Evolutionary conservation across 2,113 vertebrate species (phyloP).

Genomic region (Nothoprocta pentlandii): DNA sequence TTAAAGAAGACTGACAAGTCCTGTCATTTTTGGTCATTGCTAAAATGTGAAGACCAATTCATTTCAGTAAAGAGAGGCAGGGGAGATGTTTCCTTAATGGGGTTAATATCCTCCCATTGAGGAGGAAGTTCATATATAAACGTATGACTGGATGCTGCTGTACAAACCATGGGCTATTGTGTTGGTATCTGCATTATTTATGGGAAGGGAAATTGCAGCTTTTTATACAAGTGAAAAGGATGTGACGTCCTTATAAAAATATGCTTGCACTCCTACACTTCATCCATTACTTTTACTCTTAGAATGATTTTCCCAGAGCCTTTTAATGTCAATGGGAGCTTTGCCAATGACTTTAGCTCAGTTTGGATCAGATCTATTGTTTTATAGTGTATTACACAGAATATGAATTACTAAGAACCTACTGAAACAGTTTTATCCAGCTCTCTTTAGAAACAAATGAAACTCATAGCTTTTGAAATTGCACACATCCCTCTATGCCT

Average conservation of each 20-base stretch:
- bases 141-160: background rate
- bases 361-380: background rate
- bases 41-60: background rate
- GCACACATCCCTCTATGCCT: background rate
- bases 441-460: background rate
- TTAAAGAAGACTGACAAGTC: conserved; percentile 48
- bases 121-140: background rate
- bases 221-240: conserved; percentile 3
- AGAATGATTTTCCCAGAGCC: background rate
- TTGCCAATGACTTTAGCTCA: background rate
- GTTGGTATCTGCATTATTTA: background rate
- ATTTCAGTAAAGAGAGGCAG: conserved; percentile 13
- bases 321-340: background rate
- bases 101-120: background rate
- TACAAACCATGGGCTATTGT: background rate
- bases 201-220: background rate
- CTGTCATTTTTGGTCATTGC: conserved; percentile 17
- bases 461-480: background rate
- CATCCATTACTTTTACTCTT: background rate
- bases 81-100: background rate
- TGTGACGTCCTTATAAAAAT: background rate
- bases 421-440: background rate
- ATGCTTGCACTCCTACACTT: background rate
- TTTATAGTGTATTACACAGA: background rate
- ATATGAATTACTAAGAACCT: background rate